Conservation (phyloP, 2,888 invertebrate species). For the Tenodera sinensis region DNA sequence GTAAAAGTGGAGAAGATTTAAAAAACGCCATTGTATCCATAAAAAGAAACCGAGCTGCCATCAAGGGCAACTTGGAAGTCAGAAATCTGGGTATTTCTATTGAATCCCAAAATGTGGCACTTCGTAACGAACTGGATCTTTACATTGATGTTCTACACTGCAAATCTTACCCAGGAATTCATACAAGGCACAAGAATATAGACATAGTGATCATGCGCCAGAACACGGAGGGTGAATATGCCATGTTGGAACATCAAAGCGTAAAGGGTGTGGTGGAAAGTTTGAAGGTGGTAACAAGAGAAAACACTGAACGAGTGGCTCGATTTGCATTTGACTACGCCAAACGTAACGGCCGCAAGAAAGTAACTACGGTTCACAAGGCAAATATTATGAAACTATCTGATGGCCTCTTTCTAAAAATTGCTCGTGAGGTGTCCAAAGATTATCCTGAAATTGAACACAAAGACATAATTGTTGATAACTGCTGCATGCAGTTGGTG, state of each 20-base stretch:
- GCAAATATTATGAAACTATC: constrained; percentile 95
- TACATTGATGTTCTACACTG: not conserved
- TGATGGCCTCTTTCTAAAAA: constrained; percentile 92
- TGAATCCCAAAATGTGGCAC: not conserved
- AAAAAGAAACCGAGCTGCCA: not conserved
- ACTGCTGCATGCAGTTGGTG: constrained; percentile 95
- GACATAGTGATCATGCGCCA: not conserved
- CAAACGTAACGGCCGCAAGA: constrained; percentile 76
- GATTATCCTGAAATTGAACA: constrained; percentile 88
- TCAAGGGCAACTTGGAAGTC: not conserved
- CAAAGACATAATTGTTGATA: constrained; percentile 96
- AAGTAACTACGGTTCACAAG: constrained; percentile 96
- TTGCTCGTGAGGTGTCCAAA: constrained; percentile 76
- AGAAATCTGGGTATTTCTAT: not conserved
- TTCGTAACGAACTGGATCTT: not conserved
- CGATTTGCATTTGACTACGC: constrained; percentile 95
- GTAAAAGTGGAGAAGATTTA: not conserved
- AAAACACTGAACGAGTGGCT: constrained; percentile 86
- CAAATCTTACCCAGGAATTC: not conserved
- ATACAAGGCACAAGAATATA: not conserved
- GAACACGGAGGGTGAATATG: not conserved
- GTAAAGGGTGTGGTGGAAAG: constrained; percentile 91
- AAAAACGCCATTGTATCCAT: not conserved
- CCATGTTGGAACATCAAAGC: constrained; percentile 45
- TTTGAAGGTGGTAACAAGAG: constrained; percentile 86